Evolutionary conservation across 2,113 vertebrate species (phyloP), one percentile per base, ranked within the genome.

Genomic region (Quiscalus mexicanus): DNA sequence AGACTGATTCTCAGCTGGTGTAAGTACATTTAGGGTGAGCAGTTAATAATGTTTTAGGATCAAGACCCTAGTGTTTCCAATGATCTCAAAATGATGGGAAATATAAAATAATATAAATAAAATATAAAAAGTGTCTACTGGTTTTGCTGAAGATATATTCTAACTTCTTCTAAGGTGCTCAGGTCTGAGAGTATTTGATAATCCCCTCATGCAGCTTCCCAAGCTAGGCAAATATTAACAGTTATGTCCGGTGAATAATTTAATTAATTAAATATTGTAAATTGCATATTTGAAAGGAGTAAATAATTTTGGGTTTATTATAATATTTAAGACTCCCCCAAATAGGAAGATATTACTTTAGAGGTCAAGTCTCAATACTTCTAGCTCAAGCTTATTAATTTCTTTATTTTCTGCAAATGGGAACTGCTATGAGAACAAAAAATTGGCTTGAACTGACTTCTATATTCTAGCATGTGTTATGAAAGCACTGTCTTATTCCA

Each of bases 401-500:
- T 77, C 31, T 27, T 77, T 69, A 35, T 76, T 76, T 85, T 93
- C 59, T 94, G 27, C 65, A 86, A 77, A 58, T 70, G 59, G 11
- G 11, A 93, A 49, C n/a, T 64, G 62, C 50, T 84, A 42, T 22
- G n/a, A 92, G 86, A 81, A 84, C 35, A 90, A 87, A 95, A 96
- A 60, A 37, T 30, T 83, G 67, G 14, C 63, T 67, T 44, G 69
- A 74, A 67, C 16, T 60, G 76, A 56, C 49, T 89, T 92, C 49
- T 81, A 10, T 75, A 62, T 89, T 84, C 73, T 82, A 79, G 49
- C 5, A 1, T 73, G 56, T 49, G 59, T 82, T 92, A 78, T 84
- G 86, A 93, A 94, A 87, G 49, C 16, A 7, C 45, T 73, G 83
- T 94, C 83, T 55, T 92, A n/a, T 82, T 93, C 73, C 80, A 93